Evolutionary conservation across 2,888 invertebrate species (phyloP), one percentile per base, ranked within the genome.

Genomic region (Craniophora ligustri): DNA sequence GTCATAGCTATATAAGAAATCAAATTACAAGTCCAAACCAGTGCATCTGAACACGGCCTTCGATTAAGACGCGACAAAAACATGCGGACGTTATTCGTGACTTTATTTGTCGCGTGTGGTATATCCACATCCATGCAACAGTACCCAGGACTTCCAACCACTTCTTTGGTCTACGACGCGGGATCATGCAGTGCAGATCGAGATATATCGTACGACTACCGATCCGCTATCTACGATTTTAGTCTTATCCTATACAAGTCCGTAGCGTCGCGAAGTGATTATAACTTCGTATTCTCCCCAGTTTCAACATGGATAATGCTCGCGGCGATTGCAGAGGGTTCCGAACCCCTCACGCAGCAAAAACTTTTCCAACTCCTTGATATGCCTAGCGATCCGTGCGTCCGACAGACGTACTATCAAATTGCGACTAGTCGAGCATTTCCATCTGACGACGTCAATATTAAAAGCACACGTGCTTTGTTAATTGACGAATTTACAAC

Each of bases 351-450:
- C 4, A 44, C 55, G 7, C 67, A 68, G 18, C 31, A 64, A 4
- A 61, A 75, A 39, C 32, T 79, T 3, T 64, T 72, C 36, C 30
- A 42, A n/a, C 11, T 77, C 8, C 57, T 79, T 5, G 44, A 31
- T 7, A 48, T 78, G 2, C 78, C 78, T 3, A 50, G 66, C 4
- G 72, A 75, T 5, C 35, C 35, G 32, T 75, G 72, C 30, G 11
- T 50, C 8, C 62, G 78, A 5, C 60, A 68, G 21, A 31, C 39
- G 5, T 77, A 55, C 31, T 77, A 79, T 50, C 44, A 61, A 39
- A 13, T 74, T 6, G 66, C 67, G 0, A 35, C 41, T 0, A 45
- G 38, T 16, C 40, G 66, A 3, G 54, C 62, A 14, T 13, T 23
- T 1, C 28, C 54, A 0, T 40, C 44, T 3, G 28, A 31, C 1